These are phyloP conservation scores for Streptopelia turtur DNA, from an alignment of 2,797 vertebrate species.

Conservation along the genomic window DNA sequence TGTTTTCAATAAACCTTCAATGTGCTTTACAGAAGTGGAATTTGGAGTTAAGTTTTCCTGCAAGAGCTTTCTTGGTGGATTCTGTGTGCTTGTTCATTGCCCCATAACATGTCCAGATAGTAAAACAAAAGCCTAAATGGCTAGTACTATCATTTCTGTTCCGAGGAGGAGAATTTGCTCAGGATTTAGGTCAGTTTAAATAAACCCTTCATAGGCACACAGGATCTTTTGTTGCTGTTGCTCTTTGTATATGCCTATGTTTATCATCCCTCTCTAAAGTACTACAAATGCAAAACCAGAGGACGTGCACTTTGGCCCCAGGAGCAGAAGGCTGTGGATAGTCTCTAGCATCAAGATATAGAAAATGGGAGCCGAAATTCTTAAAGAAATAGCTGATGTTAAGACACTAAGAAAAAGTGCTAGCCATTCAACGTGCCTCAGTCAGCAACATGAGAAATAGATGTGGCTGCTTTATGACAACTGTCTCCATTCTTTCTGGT, in stretches of 20 bases:
- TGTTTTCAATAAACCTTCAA: background rate
- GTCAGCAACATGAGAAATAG: background rate
- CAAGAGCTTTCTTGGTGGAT: background rate
- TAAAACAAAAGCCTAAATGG: background rate
- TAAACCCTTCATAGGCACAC: background rate
- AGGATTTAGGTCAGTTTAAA: background rate
- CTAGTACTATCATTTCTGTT: constrained; percentile 14
- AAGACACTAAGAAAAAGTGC: background rate
- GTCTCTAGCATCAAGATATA: background rate
- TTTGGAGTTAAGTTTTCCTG: background rate
- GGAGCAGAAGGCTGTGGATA: background rate
- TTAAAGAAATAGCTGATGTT: background rate
- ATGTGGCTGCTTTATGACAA: background rate
- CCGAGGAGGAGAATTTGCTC: background rate
- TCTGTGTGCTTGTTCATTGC: background rate
- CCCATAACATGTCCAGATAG: background rate
- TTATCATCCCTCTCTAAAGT: background rate
- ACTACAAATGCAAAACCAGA: background rate
- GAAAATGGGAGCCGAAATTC: background rate
- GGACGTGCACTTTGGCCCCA: background rate
- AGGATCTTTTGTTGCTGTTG: background rate
- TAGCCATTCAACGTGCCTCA: background rate
- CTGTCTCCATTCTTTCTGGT: background rate
- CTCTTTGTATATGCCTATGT: background rate
- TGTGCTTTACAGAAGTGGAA: background rate